These are phyloP conservation scores for Trinorchestia longiramus DNA, from an alignment of 1,140 invertebrate genomes.

Conservation along the genomic window DNA sequence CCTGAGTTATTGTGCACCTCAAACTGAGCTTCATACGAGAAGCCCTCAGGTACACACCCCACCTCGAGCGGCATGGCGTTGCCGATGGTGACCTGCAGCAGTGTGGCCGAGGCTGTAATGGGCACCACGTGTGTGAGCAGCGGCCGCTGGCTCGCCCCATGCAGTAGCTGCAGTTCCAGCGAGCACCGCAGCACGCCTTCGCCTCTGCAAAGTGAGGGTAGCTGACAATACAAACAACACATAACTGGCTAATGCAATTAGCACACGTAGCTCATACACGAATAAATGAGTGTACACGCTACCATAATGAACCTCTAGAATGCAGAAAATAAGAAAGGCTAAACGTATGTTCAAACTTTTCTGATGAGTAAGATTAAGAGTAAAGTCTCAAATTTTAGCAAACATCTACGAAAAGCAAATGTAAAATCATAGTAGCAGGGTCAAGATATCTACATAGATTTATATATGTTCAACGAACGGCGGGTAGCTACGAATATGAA, in stretches of 20 bases:
- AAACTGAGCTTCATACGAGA: constrained; percentile 30
- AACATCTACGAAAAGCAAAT: no score
- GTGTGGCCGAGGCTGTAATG: neutral
- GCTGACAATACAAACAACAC: neutral
- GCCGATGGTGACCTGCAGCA: neutral
- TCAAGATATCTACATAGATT: no score
- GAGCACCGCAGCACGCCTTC: constrained; percentile 9
- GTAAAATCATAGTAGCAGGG: no score
- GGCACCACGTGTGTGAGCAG: constrained; percentile 20
- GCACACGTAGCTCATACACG: no score
- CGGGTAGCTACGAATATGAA: no score
- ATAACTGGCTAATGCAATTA: neutral
- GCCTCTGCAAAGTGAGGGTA: neutral
- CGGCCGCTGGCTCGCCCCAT: neutral
- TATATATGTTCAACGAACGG: no score
- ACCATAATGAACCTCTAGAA: no score
- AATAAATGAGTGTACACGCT: no score
- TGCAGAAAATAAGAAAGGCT: no score
- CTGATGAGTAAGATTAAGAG: no score
- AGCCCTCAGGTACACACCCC: constrained; percentile 5
- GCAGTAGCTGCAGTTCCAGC: constrained; percentile 21
- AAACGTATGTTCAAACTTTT: no score
- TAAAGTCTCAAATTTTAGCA: no score
- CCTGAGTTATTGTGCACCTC: constrained; percentile 1
- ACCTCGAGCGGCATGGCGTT: neutral